Evolutionary conservation across 2,113 vertebrate species (phyloP).

Genomic region (Elephas maximus): DNA sequence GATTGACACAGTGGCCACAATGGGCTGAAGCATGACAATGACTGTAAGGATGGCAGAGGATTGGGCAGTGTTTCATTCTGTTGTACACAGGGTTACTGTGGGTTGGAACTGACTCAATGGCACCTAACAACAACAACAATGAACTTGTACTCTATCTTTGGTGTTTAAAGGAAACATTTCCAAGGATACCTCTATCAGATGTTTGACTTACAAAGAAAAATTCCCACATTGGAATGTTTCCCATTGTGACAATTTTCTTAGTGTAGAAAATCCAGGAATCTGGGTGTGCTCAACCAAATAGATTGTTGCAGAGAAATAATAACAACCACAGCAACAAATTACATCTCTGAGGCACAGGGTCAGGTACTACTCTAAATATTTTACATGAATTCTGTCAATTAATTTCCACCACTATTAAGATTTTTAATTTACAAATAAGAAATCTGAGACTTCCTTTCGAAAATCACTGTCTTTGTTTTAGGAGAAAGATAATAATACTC

Average conservation of each 20-base stretch:
- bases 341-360: not conserved
- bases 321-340: not conserved
- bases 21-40: no score
- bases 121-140: not conserved
- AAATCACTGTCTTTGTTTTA: no score
- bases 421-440: not conserved
- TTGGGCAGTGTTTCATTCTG: no score
- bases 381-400: not conserved
- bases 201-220: not conserved
- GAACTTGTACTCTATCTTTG: constrained; percentile 10
- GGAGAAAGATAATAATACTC: no score
- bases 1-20: no score
- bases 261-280: not conserved
- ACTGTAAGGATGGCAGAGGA: no score
- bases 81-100: no score
- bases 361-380: not conserved
- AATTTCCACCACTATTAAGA: not conserved
- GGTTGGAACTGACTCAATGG: no score
- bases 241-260: not conserved
- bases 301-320: not conserved
- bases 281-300: not conserved
- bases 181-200: not conserved
- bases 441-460: not conserved
- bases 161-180: not conserved
- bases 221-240: not conserved